Evolutionary conservation across 1,140 invertebrate genomes (phyloP).

Genomic region (Heliothis virescens): DNA sequence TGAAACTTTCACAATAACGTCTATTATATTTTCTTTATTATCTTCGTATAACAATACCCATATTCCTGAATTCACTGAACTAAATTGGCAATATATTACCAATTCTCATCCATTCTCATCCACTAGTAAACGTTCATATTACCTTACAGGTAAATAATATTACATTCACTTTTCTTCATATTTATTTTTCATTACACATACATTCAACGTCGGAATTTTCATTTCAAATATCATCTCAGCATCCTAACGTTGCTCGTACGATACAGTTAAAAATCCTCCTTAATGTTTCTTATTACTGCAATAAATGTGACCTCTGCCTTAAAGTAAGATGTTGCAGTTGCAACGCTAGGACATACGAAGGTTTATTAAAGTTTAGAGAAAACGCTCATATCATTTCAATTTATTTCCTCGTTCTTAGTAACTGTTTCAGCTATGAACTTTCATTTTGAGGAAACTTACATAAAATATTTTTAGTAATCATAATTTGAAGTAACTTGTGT

Average conservation of each 20-base stretch:
- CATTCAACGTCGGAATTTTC: not conserved
- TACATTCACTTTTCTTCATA: too few species aligned
- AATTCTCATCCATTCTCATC: too few species aligned
- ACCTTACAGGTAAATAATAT: too few species aligned
- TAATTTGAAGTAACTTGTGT: too few species aligned
- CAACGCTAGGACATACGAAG: constrained; percentile 14
- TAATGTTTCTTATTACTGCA: constrained; percentile 6
- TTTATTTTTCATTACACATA: too few species aligned
- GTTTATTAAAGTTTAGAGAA: constrained; percentile 18
- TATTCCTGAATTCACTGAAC: not conserved
- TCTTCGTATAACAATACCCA: not conserved
- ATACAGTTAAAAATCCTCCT: constrained; percentile 8
- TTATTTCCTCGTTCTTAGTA: constrained; percentile 14
- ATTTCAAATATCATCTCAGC: not conserved
- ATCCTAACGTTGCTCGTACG: not conserved
- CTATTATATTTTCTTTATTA: not conserved
- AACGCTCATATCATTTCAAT: constrained; percentile 22
- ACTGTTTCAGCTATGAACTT: not conserved
- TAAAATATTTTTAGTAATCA: not conserved
- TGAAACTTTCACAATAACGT: not conserved
- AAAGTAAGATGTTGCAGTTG: constrained; percentile 12
- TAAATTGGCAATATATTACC: not conserved
- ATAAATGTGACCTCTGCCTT: constrained; percentile 19
- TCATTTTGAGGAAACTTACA: not conserved
- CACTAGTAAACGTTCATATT: too few species aligned